Evolutionary conservation across 2,797 vertebrate genomes (phyloP).

Genomic region (Spinus olivaceus): DNA sequence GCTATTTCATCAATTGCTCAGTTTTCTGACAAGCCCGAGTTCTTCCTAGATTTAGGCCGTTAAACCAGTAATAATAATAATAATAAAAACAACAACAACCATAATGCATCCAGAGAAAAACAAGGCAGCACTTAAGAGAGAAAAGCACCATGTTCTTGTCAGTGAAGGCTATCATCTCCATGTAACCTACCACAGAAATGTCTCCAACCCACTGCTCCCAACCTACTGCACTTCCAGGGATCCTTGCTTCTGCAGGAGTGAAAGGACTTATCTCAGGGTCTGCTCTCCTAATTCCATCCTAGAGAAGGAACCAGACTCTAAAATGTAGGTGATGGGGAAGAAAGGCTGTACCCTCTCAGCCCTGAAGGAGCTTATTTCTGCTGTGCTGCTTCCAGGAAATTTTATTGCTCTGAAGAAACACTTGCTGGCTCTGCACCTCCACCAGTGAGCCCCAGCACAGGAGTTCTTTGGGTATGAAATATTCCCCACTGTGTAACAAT

Average conservation of each 20-base stretch:
- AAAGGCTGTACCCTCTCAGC: background rate
- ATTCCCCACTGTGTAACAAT: background rate
- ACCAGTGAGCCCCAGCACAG: accelerated
- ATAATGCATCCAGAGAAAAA: background rate
- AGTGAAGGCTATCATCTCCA: background rate
- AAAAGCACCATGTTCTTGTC: background rate
- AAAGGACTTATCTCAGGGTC: background rate
- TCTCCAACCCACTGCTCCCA: background rate
- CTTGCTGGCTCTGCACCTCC: accelerated
- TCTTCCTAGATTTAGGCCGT: constrained; percentile 19
- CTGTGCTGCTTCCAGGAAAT: background rate
- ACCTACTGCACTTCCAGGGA: background rate
- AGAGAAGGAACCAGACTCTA: background rate
- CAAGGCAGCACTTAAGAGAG: background rate
- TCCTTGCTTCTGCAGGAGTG: background rate
- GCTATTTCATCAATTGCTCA: constrained; percentile 55
- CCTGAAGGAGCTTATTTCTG: background rate
- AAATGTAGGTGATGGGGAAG: background rate
- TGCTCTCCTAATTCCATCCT: background rate
- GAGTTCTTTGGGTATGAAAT: background rate
- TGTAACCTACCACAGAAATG: background rate
- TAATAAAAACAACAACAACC: background rate
- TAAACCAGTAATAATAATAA: background rate
- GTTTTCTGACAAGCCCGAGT: constrained; percentile 46
- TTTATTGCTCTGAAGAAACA: background rate